Base-by-base conservation (phyloP, 2,113 vertebrate species). In the Oryctolagus cuniculus region DNA sequence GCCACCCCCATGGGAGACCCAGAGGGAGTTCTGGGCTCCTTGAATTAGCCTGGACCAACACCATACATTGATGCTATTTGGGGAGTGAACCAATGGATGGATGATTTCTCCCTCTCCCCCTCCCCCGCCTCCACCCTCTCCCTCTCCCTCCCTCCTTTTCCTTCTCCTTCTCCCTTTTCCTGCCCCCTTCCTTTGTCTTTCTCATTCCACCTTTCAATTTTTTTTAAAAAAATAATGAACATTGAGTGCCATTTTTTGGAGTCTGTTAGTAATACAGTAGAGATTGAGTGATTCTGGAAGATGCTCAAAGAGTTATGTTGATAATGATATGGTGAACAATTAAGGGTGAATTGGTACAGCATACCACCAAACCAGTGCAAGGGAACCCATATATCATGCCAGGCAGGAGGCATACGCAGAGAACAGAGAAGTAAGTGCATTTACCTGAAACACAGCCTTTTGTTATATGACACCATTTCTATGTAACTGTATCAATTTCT, bases 181-280 rank as follows among this genome's bases (percentile, higher is more conserved):
- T 44, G 44, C 7, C 44, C 6, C 44, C 44, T 44, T 44, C 44
- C 44, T 44, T 44, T 44, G 7, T 44, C 44, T 44, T 44, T 44
- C 44, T 44, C 44, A 44, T 44, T 44, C 44, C 44, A 8, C 44
- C 44, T 44, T 44, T 44, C 44, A 6, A 44, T 44, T 44, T 44
- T 44, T 44, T 44, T 44, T 38, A 38, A n/a, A n/a, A n/a, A 38
- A 44, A 44, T 44, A 44, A 44, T 44, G 44, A 44, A 36, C 11
- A 73, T 6, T 78, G 36, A 92, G n/a, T 8, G n/a, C 82, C 21
- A 27, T 66, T 88, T 94, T 79, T 92, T 66, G 90, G 12, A 82
- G 25, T 0, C 0, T 6, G 31, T 84, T 92, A 79, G 38, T 74
- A 80, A 84, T 69, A 21, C 2, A 67, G 10, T 31, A 74, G 36